A percentile compares a stretch with the other conserved stretches of the same genome.
Conservation (phyloP, 2,888 invertebrate species). For the Ectemnius lituratus region DNA sequence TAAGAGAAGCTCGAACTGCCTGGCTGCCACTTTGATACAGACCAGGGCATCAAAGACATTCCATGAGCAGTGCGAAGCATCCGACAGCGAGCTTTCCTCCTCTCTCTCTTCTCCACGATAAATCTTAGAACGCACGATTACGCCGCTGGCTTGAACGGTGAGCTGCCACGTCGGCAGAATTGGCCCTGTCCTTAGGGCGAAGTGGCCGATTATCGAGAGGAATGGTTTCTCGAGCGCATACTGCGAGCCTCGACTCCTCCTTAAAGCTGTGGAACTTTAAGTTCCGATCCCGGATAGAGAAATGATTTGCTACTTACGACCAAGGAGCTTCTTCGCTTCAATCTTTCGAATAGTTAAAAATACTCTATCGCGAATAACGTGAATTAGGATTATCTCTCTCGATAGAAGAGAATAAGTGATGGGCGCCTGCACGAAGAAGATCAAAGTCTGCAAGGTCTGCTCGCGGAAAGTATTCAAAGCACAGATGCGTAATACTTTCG, state of each 20-base stretch:
- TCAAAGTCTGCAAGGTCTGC: constrained; percentile 1
- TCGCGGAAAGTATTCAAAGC: not conserved
- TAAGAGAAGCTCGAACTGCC: constrained; percentile 71
- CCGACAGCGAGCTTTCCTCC: constrained; percentile 42
- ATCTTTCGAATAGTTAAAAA: constrained; percentile 24
- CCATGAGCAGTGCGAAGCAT: constrained; percentile 44
- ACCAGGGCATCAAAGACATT: constrained; percentile 75
- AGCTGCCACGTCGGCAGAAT: constrained; percentile 58
- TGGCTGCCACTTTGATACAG: constrained; percentile 74
- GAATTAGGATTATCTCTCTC: constrained; percentile 7
- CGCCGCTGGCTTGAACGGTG: constrained; percentile 40
- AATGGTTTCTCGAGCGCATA: constrained; percentile 51
- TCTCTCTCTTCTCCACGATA: constrained; percentile 56
- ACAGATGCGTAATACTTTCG: not conserved
- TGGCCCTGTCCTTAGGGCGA: constrained; percentile 44
- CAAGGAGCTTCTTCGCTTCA: not conserved
- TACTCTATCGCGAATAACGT: constrained; percentile 30
- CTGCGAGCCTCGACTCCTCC: constrained; percentile 5
- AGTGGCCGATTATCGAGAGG: constrained; percentile 57
- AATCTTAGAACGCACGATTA: constrained; percentile 63
- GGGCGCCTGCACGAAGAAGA: not conserved
- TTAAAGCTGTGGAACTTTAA: constrained; percentile 13
- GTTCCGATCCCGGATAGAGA: constrained; percentile 18
- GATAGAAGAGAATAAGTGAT: constrained; percentile 16
- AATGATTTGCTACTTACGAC: constrained; percentile 47